phyloP scores from a whole-genome alignment of 1,140 invertebrate genomes.

The Drosophila parabipectinata region DNA sequence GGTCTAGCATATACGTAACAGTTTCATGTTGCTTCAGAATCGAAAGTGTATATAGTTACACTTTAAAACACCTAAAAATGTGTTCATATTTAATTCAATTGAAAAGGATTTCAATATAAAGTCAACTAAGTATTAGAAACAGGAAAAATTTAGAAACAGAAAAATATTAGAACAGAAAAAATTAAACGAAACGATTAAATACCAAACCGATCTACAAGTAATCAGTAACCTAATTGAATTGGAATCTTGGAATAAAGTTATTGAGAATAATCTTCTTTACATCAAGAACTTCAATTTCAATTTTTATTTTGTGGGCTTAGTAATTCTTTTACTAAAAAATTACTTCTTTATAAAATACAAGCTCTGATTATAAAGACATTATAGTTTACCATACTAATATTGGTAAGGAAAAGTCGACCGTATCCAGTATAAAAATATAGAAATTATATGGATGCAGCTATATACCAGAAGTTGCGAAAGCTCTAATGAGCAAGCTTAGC shows the following conservation, averaged over 20 bases:
- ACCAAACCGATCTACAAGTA: too few relatives aligned
- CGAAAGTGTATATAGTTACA: neutral
- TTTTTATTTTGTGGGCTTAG: too few relatives aligned
- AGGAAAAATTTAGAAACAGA: too few relatives aligned
- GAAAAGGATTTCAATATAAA: too few relatives aligned
- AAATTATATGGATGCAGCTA: neutral
- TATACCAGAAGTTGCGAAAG: neutral
- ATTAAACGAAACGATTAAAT: too few relatives aligned
- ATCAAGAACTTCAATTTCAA: too few relatives aligned
- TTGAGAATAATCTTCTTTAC: too few relatives aligned
- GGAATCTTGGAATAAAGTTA: too few relatives aligned
- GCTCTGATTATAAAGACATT: too few relatives aligned
- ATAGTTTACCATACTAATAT: neutral
- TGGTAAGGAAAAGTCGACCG: neutral
- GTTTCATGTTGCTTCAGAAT: slow-evolving; percentile 13
- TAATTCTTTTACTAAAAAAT: neutral
- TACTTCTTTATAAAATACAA: neutral
- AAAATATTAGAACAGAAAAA: too few relatives aligned
- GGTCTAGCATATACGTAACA: slow-evolving; percentile 44
- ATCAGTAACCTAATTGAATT: too few relatives aligned
- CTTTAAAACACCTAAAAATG: neutral
- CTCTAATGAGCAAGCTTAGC: neutral
- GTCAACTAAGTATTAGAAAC: too few relatives aligned
- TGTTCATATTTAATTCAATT: neutral
- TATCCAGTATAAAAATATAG: neutral